A percentile compares a stretch with the other conserved stretches of the same genome.
These are phyloP conservation scores for Ephialtes manifestator DNA, from an alignment of 2,888 invertebrate species.

Conservation along the genomic window DNA sequence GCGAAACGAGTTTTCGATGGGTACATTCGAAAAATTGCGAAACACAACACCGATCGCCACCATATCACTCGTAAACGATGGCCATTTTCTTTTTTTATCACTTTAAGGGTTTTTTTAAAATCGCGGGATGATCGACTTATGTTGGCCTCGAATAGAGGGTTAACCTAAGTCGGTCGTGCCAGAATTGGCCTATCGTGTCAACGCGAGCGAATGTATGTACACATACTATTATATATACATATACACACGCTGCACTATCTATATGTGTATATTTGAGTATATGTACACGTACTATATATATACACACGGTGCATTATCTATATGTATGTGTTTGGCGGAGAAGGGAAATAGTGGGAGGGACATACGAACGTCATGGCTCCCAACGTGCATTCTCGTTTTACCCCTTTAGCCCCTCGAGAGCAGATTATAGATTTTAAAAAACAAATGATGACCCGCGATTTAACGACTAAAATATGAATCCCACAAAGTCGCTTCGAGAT, in stretches of 20 bases:
- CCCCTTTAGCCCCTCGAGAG: constrained; percentile 19
- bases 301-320: neutral
- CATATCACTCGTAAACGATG: neutral
- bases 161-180: constrained; percentile 4
- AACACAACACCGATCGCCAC: constrained; percentile 21
- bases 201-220: neutral
- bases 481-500: neutral
- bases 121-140: neutral
- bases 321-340: neutral
- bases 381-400: constrained; percentile 18
- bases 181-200: constrained; percentile 17
- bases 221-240: neutral
- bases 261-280: neutral
- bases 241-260: neutral
- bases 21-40: constrained; percentile 44
- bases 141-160: neutral
- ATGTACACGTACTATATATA: neutral
- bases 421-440: constrained; percentile 47
- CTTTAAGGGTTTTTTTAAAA: neutral
- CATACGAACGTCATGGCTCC: constrained; percentile 9
- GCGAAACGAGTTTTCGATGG: constrained; percentile 44
- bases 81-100: neutral
- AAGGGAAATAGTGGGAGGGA: constrained; percentile 11
- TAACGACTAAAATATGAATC: constrained; percentile 2
- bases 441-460: constrained; percentile 19